These are phyloP conservation scores for Marisa cornuarietis DNA, from an alignment of 1,140 invertebrate species.

Conservation along the genomic window DNA sequence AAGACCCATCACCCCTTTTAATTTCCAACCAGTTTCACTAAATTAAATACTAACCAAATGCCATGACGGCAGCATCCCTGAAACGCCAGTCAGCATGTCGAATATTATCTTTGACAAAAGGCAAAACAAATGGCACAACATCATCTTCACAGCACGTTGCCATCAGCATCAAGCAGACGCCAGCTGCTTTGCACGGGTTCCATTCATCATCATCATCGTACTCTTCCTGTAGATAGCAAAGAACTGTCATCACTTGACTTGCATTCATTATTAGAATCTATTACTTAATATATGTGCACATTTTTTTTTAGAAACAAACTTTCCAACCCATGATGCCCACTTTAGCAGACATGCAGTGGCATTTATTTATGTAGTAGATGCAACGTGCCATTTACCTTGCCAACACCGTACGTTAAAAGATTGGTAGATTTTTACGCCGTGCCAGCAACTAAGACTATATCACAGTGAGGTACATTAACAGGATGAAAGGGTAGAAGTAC, in stretches of 20 bases:
- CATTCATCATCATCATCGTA: constrained; percentile 94
- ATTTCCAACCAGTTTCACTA: neutral
- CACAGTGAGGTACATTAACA: too few relatives aligned
- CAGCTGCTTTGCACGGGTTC: constrained; percentile 99
- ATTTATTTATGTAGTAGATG: too few relatives aligned
- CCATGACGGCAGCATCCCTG: constrained; percentile 98
- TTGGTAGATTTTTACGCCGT: too few relatives aligned
- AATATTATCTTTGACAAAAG: constrained; percentile 97
- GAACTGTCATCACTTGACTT: too few relatives aligned
- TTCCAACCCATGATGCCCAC: neutral
- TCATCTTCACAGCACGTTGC: constrained; percentile 97
- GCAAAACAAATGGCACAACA: constrained; percentile 94
- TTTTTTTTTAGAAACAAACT: neutral
- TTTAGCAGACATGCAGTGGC: neutral
- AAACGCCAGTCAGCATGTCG: constrained; percentile 92
- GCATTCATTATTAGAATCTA: too few relatives aligned
- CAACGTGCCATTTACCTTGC: too few relatives aligned
- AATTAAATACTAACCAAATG: constrained; percentile 78
- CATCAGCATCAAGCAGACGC: constrained; percentile 98
- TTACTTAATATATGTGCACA: too few relatives aligned
- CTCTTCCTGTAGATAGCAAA: constrained; percentile 55
- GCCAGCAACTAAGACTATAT: too few relatives aligned
- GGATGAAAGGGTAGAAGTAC: constrained; percentile 2
- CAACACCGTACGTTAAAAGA: neutral
- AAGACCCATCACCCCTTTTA: too few relatives aligned